These are phyloP conservation scores for Ostrea denselamellosa DNA, from an alignment of 1,140 invertebrate genomes.

Conservation along the genomic window DNA sequence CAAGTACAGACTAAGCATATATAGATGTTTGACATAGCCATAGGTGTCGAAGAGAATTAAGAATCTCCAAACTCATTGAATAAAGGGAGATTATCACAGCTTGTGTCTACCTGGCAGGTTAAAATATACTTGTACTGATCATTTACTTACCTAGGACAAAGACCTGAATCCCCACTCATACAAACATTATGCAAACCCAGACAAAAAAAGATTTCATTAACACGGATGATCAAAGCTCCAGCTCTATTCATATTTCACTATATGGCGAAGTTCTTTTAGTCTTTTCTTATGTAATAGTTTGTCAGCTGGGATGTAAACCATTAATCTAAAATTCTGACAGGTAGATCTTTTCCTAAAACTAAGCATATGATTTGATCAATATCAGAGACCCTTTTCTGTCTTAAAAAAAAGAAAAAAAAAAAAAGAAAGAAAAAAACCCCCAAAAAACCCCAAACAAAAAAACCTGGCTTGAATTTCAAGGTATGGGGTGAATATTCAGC, in stretches of 20 bases:
- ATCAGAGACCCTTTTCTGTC: not conserved
- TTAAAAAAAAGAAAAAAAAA: not conserved
- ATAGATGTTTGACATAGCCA: not conserved
- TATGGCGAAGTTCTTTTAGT: not conserved
- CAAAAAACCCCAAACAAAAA: too few relatives aligned
- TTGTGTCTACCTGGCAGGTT: not conserved
- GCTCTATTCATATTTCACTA: not conserved
- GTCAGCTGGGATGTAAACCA: not conserved
- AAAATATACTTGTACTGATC: not conserved
- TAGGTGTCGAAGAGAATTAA: not conserved
- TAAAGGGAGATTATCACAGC: not conserved
- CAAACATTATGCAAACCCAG: not conserved
- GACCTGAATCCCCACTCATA: not conserved
- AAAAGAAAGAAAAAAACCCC: too few relatives aligned
- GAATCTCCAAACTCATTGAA: not conserved
- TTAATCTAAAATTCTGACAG: not conserved
- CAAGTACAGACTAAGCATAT: not conserved
- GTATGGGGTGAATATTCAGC: not conserved
- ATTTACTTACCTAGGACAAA: slow-evolving; percentile 8
- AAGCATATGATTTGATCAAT: not conserved
- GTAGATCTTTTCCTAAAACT: not conserved
- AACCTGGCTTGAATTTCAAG: not conserved
- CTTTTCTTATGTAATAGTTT: not conserved
- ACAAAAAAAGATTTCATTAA: slow-evolving; percentile 4
- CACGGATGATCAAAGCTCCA: not conserved